Conservation (phyloP, 2,888 invertebrate genomes). For the Teleiodes luculella region DNA sequence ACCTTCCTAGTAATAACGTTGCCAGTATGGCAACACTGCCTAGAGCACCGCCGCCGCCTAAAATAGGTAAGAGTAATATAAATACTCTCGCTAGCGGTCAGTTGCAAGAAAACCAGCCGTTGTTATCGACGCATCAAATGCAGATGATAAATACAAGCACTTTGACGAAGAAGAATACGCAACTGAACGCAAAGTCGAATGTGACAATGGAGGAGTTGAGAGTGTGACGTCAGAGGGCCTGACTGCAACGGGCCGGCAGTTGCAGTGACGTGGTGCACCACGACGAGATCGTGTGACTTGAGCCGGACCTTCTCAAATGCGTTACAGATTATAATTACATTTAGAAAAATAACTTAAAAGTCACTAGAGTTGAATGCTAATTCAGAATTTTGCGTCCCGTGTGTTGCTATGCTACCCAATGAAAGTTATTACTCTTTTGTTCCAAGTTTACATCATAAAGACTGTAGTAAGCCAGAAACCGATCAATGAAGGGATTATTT, state of each 20-base stretch:
- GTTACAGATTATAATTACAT: conserved; percentile 61
- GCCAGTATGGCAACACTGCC: conserved; percentile 79
- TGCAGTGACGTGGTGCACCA: conserved; percentile 73
- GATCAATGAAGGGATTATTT: too few species aligned
- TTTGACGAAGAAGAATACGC: conserved; percentile 86
- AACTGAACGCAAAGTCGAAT: conserved; percentile 79
- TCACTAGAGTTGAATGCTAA: neutral
- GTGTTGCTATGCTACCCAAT: too few species aligned
- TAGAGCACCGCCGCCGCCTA: conserved; percentile 87
- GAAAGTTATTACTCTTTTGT: too few species aligned
- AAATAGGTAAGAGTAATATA: conserved; percentile 80
- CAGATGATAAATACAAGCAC: conserved; percentile 88
- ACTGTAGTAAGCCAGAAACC: too few species aligned
- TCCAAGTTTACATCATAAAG: too few species aligned
- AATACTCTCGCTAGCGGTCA: conserved; percentile 79
- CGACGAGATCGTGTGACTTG: conserved; percentile 76
- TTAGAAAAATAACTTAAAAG: conserved; percentile 28
- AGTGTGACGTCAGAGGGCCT: conserved; percentile 86
- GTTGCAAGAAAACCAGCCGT: conserved; percentile 82
- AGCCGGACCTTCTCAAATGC: conserved; percentile 75
- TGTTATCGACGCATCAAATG: conserved; percentile 86
- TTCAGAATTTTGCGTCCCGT: too few species aligned
- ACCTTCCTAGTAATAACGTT: conserved; percentile 84
- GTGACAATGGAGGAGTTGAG: conserved; percentile 88
- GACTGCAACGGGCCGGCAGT: conserved; percentile 77